phyloP scores from a whole-genome alignment of 2,888 invertebrate species.

The Clusia tigrina region DNA sequence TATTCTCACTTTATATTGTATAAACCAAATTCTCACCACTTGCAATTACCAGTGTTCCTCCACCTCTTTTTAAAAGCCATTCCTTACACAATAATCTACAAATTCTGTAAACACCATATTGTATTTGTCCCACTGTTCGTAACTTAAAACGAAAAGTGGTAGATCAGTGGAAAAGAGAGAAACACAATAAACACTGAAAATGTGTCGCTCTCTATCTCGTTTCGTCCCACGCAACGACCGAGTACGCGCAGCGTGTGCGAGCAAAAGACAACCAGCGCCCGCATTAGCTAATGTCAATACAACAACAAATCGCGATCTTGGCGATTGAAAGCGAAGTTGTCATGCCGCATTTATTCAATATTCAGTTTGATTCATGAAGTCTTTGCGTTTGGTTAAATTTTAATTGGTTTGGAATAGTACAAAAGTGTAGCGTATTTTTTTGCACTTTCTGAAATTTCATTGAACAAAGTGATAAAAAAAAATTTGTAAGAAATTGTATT shows the following conservation, averaged over 20 bases:
- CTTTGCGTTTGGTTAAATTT: conserved; percentile 49
- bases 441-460: background rate
- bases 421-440: background rate
- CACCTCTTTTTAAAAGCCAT: too few species aligned
- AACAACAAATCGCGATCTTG: conserved; percentile 19
- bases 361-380: conserved; percentile 58
- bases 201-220: too few species aligned
- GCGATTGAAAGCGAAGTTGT: conserved; percentile 32
- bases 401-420: background rate
- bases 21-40: too few species aligned
- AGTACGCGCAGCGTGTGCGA: conserved; percentile 24
- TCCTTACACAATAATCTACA: too few species aligned
- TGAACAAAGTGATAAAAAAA: background rate
- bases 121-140: too few species aligned
- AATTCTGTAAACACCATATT: too few species aligned
- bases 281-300: conserved; percentile 37
- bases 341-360: conserved; percentile 30
- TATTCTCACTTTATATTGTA: too few species aligned
- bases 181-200: too few species aligned
- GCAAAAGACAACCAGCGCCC: conserved; percentile 18
- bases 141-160: too few species aligned
- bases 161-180: too few species aligned
- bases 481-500: background rate
- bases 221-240: too few species aligned
- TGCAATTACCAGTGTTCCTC: too few species aligned